Conservation (phyloP, 2,113 vertebrate genomes). For the Rhineura floridana region DNA sequence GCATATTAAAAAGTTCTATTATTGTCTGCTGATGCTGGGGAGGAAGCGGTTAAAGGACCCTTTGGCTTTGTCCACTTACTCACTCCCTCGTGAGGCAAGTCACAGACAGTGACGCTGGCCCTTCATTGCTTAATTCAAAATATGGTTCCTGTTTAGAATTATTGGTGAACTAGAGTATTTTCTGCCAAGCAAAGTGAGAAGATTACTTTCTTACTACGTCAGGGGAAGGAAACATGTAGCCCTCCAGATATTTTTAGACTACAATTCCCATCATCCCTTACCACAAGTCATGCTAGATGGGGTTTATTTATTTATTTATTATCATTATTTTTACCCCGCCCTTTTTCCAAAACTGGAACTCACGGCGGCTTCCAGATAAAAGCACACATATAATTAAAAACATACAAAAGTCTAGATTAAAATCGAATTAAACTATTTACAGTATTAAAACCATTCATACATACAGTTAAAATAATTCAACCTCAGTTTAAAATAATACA, state of each 20-base stretch:
- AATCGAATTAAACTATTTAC: too few relatives aligned
- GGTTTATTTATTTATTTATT: too few relatives aligned
- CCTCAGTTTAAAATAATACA: too few relatives aligned
- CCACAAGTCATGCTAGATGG: background rate
- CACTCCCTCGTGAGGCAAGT: conserved; percentile 2
- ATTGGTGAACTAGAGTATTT: background rate
- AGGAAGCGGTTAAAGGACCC: background rate
- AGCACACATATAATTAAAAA: too few relatives aligned
- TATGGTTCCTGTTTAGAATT: background rate
- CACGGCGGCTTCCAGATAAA: too few relatives aligned
- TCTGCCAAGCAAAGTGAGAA: background rate
- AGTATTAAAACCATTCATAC: too few relatives aligned
- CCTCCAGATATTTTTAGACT: background rate
- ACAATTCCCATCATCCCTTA: background rate
- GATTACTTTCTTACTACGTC: background rate
- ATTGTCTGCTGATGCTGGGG: background rate
- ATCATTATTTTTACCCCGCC: too few relatives aligned
- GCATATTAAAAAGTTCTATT: background rate
- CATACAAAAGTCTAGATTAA: too few relatives aligned
- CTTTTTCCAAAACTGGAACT: too few relatives aligned
- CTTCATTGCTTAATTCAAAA: conserved; percentile 5
- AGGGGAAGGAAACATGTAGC: background rate
- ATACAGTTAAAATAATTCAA: too few relatives aligned
- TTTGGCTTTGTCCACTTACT: background rate
- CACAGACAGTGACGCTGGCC: background rate